Base-by-base conservation (phyloP, 2,888 invertebrate species). In the Hydropsyche betteni region DNA sequence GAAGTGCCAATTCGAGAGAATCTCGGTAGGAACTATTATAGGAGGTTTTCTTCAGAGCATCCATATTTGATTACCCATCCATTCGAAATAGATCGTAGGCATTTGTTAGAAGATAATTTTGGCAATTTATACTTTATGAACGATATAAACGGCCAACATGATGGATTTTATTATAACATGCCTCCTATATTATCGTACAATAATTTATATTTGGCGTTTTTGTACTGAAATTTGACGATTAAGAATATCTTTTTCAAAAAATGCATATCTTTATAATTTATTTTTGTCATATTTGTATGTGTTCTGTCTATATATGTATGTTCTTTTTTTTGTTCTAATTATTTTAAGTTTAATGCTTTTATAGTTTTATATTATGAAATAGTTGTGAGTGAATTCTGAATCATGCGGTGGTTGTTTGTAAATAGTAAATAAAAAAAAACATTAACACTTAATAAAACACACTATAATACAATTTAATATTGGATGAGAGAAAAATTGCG, bases 181-280 rank as follows among this genome's bases (percentile, higher is more conserved):
- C 79, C 75, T 16, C 77, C 79, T 16, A 51, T 79, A 5, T 69
- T 76, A 53, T 71, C 77, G 14, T 84, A 84, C 77, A 87, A 82
- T 82, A 88, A 87, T 81, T 81, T 88, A 81, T 88, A 87, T 82
- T 81, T 88, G 82, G 88, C 88, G 80, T 88, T 88, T 83, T 87
- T 88, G 86, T 88, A 88, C 83, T 88, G 81, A 84, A 64, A 58
- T 14, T 58, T 74, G 34, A 12, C 36, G 34, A 64, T 34, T 64
- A 36, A 64, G 64, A 64, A 64, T 64, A 64, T 64, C 64, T 24
- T 44, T 34, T 36, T 64, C n/a, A 33, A 64, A 58, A 44, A 68
- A 24, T 33, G 50, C 38, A 74, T 74, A 74, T 73, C 38, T 50
- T 16, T 73, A 52, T 64, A 33, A 69, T 51, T 16, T 73, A 64